Percentiles rank a stretch among this genome's conserved stretches.
Conservation (phyloP, 2,113 vertebrate species). For the Albula glossodonta region DNA sequence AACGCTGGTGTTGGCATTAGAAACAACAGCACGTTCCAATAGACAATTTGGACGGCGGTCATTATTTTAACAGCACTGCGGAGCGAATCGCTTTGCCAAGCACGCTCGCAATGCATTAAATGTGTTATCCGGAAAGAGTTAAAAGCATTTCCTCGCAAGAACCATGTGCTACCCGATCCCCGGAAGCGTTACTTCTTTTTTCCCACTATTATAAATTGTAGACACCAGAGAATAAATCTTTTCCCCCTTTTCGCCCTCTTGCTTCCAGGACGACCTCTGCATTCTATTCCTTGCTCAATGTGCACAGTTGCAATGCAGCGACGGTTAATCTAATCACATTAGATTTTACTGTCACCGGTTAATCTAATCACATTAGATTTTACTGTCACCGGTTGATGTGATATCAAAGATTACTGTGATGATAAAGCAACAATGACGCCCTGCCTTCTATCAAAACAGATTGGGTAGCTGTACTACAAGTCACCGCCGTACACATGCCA, state of each 20-base stretch:
- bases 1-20: slow-evolving; percentile 35
- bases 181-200: slow-evolving; percentile 1
- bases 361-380: not conserved
- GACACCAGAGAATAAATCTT: not conserved
- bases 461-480: not conserved
- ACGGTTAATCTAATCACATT: not conserved
- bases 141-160: slow-evolving; percentile 1
- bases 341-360: not conserved
- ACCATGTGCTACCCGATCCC: not conserved
- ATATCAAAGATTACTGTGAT: not conserved
- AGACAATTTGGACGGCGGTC: slow-evolving; percentile 47
- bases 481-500: not conserved
- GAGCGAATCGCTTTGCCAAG: not conserved
- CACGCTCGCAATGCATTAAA: not conserved
- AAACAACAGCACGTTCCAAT: slow-evolving; percentile 54
- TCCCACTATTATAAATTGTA: not conserved
- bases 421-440: not conserved
- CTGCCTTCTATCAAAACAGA: not conserved
- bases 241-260: not conserved
- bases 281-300: not conserved
- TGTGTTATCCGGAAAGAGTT: slow-evolving; percentile 11
- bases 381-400: not conserved
- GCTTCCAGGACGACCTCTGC: slow-evolving; percentile 1
- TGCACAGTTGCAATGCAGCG: not conserved
- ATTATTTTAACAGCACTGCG: slow-evolving; percentile 17